Evolutionary conservation across 2,797 vertebrate genomes (phyloP), one percentile per base, ranked within the genome.

Genomic region (Calcarius lapponicus): DNA sequence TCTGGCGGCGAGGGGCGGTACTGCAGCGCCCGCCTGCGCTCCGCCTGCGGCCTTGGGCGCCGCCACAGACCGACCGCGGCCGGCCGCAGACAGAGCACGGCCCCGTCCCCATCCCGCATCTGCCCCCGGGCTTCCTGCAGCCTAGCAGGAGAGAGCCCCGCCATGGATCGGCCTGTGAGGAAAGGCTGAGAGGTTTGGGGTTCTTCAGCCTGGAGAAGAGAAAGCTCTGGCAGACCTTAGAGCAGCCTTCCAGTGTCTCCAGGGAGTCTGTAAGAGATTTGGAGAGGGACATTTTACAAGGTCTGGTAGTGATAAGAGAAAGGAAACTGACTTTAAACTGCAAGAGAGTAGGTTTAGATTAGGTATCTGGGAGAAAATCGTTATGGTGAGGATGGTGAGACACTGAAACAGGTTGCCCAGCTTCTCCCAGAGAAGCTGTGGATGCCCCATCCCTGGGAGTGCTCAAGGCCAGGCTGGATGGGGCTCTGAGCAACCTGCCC

Each of bases 41-140:
- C 4, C 3, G 5, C 1, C 53, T 1, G 42, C 10, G 5, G 8
- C 1, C 4, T 7, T 24, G 12, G 10, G 1, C 2, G 4, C 6
- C 1, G 1, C 2, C 2, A 1, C 2, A 1, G 31, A 54, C 17
- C 11, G 13, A 12, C 6, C 16, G 4, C 1, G 18, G n/a, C 51
- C 61, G 2, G 50, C 17, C 7, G 17, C 7, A 21, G 2, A 42
- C 36, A 7, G 3, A 9, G 20, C 26, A 8, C 25, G 6, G 12
- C 17, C 34, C 2, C 62, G 3, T 8, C 19, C 34, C 1, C 45
- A 6, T 7, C 18, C 25, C 9, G 0, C 51, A 8, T 3, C 36
- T 3, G 22, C 20, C 4, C 1, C 24, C 0, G 5, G 2, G 29
- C 24, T 40, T 15, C 40, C 12, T 20, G 3, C 60, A 5, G 61